These are phyloP conservation scores for Gallirallus australis DNA, from an alignment of 2,797 vertebrate genomes.

Conservation along the genomic window DNA sequence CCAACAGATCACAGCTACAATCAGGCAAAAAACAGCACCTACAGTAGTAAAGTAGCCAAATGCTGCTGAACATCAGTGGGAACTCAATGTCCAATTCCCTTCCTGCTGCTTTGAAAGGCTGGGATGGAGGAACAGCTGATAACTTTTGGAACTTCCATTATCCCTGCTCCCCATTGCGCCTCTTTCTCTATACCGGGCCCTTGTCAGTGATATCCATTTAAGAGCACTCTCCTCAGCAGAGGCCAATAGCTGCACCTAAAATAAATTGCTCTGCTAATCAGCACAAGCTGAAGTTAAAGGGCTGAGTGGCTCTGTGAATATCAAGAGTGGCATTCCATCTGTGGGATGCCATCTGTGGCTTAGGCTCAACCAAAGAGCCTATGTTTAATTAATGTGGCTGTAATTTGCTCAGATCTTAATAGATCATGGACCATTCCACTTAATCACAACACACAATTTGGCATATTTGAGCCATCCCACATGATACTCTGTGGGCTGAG, in stretches of 20 bases:
- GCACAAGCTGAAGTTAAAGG: conserved; percentile 68
- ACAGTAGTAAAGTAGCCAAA: conserved; percentile 9
- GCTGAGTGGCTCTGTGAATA: conserved; percentile 64
- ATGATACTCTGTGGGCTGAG: neutral
- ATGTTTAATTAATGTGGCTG: conserved; percentile 74
- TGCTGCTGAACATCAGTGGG: neutral
- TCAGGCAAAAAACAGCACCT: neutral
- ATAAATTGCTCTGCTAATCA: conserved; percentile 70
- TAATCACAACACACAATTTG: conserved; percentile 37
- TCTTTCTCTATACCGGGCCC: neutral
- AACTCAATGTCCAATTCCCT: neutral
- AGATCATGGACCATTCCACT: conserved; percentile 62
- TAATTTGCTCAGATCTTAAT: conserved; percentile 68
- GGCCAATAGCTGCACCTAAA: conserved; percentile 58
- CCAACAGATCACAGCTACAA: neutral
- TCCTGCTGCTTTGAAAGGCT: conserved; percentile 10
- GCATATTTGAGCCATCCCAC: conserved; percentile 20
- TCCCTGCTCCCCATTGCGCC: neutral
- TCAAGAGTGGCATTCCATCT: conserved; percentile 72
- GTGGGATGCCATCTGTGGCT: conserved; percentile 70
- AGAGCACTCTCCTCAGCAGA: conserved; percentile 45
- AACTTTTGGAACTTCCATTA: conserved; percentile 31
- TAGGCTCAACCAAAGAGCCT: conserved; percentile 53
- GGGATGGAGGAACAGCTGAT: neutral
- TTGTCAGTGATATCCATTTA: conserved; percentile 37